These are phyloP conservation scores for Hylaeus volcanicus DNA, from an alignment of 1,140 invertebrate genomes.

Conservation along the genomic window DNA sequence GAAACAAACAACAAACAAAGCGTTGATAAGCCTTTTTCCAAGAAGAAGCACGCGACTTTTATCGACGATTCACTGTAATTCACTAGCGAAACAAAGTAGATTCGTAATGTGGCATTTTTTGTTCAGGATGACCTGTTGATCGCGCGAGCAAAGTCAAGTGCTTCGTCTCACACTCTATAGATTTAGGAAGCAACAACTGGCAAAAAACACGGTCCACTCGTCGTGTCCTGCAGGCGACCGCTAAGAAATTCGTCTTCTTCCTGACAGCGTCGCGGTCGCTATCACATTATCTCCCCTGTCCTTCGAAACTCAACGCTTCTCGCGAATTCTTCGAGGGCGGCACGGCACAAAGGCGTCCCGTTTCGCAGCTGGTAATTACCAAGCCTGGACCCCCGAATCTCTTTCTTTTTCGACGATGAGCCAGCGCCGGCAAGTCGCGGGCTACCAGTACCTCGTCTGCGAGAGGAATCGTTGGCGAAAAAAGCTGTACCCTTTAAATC, in stretches of 20 bases:
- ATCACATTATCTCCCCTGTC: constrained; percentile 52
- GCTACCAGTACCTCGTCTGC: background rate
- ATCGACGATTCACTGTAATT: no score
- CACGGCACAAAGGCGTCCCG: constrained; percentile 48
- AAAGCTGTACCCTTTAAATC: constrained; percentile 9
- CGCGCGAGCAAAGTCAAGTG: no score
- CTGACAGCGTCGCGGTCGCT: constrained; percentile 8
- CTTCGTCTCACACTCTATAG: no score
- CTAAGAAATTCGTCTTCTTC: constrained; percentile 48
- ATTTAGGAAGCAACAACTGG: background rate
- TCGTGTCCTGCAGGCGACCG: constrained; percentile 30
- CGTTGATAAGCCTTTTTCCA: no score
- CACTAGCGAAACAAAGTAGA: no score
- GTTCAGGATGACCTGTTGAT: no score
- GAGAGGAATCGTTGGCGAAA: background rate
- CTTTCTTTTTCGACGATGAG: background rate
- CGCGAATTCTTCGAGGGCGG: constrained; percentile 39
- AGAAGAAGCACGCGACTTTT: no score
- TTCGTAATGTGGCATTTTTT: no score
- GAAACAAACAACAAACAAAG: no score
- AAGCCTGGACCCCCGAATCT: constrained; percentile 2
- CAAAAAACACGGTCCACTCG: constrained; percentile 21
- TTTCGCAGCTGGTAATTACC: constrained; percentile 59
- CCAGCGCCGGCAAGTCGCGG: background rate
- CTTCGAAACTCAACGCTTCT: constrained; percentile 31